Evolutionary conservation across 2,888 invertebrate species (phyloP).

Genomic region (Lasiommata megera): DNA sequence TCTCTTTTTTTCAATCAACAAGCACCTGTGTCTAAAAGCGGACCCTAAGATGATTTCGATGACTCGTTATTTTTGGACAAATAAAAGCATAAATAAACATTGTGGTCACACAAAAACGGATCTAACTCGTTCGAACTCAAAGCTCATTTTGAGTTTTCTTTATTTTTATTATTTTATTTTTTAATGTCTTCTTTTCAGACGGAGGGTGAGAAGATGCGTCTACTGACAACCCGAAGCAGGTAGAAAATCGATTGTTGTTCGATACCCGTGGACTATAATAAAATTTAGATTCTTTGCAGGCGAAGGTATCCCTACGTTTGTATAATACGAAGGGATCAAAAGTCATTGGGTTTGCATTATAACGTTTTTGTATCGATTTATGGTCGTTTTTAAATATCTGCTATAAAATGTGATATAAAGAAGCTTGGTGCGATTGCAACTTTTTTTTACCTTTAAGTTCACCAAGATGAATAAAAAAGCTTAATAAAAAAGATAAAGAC

Average conservation of each 20-base stretch:
- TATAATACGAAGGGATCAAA: slow-evolving; percentile 43
- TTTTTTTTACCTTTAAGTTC: too few species aligned
- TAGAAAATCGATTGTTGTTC: slow-evolving; percentile 72
- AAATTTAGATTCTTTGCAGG: slow-evolving; percentile 12
- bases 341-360: slow-evolving; percentile 39
- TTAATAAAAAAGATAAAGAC: too few species aligned
- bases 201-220: slow-evolving; percentile 61
- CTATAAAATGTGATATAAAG: not conserved
- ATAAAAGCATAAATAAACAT: slow-evolving; percentile 38
- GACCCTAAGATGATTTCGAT: slow-evolving; percentile 61
- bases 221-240: slow-evolving; percentile 64
- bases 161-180: slow-evolving; percentile 37
- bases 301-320: slow-evolving; percentile 12
- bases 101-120: not conserved
- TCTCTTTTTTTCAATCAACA: slow-evolving; percentile 47
- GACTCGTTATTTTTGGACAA: slow-evolving; percentile 66
- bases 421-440: too few species aligned
- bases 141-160: not conserved
- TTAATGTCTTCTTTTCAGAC: slow-evolving; percentile 49
- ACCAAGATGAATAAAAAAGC: too few species aligned
- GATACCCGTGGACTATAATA: slow-evolving; percentile 37
- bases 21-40: slow-evolving; percentile 67
- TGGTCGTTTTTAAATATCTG: not conserved
- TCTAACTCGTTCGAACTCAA: not conserved
- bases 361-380: slow-evolving; percentile 3